These are phyloP conservation scores for Microcebus griseorufus DNA, from an alignment of 2,113 vertebrate genomes.

Conservation along the genomic window DNA sequence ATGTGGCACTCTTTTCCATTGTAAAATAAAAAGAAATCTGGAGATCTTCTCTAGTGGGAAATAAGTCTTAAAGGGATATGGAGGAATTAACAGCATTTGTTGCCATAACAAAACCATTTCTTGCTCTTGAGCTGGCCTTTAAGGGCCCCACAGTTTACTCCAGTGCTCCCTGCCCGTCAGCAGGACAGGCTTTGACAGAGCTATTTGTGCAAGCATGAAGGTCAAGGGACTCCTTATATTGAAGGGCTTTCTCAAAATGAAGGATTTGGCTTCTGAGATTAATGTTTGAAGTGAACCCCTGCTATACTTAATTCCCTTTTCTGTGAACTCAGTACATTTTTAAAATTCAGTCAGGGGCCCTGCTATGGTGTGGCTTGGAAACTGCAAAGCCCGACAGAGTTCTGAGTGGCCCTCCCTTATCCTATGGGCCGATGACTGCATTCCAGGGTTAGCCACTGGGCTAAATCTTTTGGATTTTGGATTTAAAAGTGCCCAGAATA, in stretches of 20 bases:
- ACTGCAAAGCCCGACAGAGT: constrained; percentile 64
- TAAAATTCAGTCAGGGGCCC: constrained; percentile 83
- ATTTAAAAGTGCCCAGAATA: neutral
- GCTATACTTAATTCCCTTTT: constrained; percentile 86
- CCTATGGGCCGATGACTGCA: neutral
- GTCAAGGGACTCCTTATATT: constrained; percentile 70
- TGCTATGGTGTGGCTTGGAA: constrained; percentile 80
- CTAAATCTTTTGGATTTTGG: constrained; percentile 41
- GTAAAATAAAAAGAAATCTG: constrained; percentile 53
- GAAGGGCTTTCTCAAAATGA: constrained; percentile 76
- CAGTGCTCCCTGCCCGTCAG: neutral
- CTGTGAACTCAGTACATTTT: constrained; percentile 85
- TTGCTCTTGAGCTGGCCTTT: constrained; percentile 70
- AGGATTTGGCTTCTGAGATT: constrained; percentile 81
- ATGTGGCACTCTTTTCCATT: constrained; percentile 36
- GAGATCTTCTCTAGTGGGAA: constrained; percentile 43
- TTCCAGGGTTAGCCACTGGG: neutral
- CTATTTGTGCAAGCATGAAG: constrained; percentile 51
- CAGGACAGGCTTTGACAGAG: constrained; percentile 40
- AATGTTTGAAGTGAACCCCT: constrained; percentile 82
- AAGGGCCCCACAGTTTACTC: constrained; percentile 58
- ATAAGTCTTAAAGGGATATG: constrained; percentile 64
- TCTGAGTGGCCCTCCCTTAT: constrained; percentile 62
- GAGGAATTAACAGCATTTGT: constrained; percentile 70
- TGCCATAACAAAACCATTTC: constrained; percentile 72